Percentiles rank a stretch among this genome's conserved stretches.
These are phyloP conservation scores for Xiphophorus birchmanni DNA, from an alignment of 2,797 vertebrate genomes.

Conservation along the genomic window DNA sequence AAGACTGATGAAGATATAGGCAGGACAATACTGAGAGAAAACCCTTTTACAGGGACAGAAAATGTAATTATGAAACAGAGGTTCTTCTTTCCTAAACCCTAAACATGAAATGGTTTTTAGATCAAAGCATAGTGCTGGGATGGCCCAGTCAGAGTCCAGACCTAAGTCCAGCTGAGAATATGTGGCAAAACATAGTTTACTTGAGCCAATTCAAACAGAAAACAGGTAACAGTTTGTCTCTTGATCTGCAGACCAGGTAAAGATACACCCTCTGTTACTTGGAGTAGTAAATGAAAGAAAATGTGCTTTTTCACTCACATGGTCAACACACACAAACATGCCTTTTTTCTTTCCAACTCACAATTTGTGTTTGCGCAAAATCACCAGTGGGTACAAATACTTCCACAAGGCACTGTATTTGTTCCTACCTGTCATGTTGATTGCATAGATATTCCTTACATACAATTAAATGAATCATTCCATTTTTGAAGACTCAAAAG, in stretches of 20 bases:
- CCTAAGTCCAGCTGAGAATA: not conserved
- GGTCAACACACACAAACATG: not conserved
- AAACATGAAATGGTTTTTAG: not conserved
- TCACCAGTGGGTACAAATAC: not conserved
- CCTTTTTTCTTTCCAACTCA: not conserved
- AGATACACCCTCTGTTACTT: not conserved
- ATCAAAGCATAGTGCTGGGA: not conserved
- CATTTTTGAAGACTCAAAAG: conserved; percentile 3
- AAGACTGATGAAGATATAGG: not conserved
- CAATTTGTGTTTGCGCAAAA: not conserved
- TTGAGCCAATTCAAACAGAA: not conserved
- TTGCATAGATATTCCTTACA: not conserved
- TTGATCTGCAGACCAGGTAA: not conserved
- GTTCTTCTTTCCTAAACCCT: not conserved
- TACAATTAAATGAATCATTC: not conserved
- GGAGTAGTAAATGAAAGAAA: not conserved
- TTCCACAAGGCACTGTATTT: not conserved
- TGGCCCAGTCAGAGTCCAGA: not conserved
- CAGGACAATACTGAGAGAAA: not conserved
- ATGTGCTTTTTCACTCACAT: not conserved
- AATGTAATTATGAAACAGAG: not conserved
- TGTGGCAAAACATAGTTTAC: not conserved
- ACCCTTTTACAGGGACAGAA: not conserved
- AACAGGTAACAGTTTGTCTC: not conserved
- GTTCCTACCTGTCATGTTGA: not conserved